These are phyloP conservation scores for Oreohelix idahoensis DNA, from an alignment of 1,140 invertebrate species.

Conservation along the genomic window DNA sequence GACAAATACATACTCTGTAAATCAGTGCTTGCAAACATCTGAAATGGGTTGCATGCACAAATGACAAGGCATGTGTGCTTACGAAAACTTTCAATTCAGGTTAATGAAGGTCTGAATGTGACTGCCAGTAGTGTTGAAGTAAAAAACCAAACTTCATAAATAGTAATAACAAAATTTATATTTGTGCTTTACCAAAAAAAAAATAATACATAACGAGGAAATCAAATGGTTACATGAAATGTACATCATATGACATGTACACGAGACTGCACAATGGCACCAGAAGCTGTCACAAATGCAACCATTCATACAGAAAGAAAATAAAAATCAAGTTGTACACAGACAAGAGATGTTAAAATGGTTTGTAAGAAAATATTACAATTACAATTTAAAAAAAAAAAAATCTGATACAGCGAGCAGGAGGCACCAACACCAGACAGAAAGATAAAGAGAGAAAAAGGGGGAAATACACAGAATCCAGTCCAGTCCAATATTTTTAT, in stretches of 20 bases:
- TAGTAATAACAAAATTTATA: background rate
- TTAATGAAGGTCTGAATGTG: background rate
- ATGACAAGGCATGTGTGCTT: background rate
- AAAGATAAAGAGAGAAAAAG: slow-evolving; percentile 21
- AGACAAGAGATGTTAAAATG: slow-evolving; percentile 20
- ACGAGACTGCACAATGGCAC: slow-evolving; percentile 37
- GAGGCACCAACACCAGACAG: slow-evolving; percentile 37
- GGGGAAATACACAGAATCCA: slow-evolving; percentile 28
- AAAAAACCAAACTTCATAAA: background rate
- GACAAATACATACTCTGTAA: no score
- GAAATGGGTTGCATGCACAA: background rate
- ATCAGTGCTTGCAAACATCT: background rate
- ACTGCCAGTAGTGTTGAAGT: background rate
- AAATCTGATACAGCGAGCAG: slow-evolving; percentile 35
- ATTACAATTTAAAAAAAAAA: slow-evolving; percentile 28
- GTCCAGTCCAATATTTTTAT: slow-evolving; percentile 15
- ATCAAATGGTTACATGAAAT: slow-evolving; percentile 26
- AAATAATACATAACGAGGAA: background rate
- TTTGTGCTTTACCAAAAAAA: background rate
- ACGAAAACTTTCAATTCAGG: background rate
- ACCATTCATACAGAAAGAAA: slow-evolving; percentile 28
- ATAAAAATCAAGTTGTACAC: slow-evolving; percentile 16
- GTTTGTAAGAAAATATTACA: background rate
- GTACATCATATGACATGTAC: slow-evolving; percentile 32
- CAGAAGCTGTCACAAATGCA: slow-evolving; percentile 39